These are phyloP conservation scores for Phlogophora meticulosa DNA, from an alignment of 2,888 invertebrate genomes.

Conservation along the genomic window DNA sequence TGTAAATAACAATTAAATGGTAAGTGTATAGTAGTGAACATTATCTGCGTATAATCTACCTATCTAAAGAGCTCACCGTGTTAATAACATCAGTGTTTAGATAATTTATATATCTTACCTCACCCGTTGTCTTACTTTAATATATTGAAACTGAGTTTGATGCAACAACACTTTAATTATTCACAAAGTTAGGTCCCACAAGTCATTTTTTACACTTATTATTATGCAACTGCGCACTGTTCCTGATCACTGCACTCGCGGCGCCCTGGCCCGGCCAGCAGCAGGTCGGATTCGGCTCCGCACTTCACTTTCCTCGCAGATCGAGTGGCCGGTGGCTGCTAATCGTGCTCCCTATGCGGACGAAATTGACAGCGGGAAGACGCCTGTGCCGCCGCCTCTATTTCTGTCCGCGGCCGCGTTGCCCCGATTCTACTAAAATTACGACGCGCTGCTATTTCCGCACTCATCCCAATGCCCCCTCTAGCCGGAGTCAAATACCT, in stretches of 20 bases:
- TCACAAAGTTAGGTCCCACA: slow-evolving; percentile 67
- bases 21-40: slow-evolving; percentile 28
- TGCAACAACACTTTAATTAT: slow-evolving; percentile 42
- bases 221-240: slow-evolving; percentile 79
- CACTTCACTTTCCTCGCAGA: slow-evolving; percentile 57
- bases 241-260: slow-evolving; percentile 77
- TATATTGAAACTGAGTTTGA: slow-evolving; percentile 27
- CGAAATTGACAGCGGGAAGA: slow-evolving; percentile 88
- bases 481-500: slow-evolving; percentile 80
- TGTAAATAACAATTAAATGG: slow-evolving; percentile 61
- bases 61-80: background rate
- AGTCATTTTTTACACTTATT: slow-evolving; percentile 56
- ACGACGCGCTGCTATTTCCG: slow-evolving; percentile 90
- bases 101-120: slow-evolving; percentile 48
- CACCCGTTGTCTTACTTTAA: slow-evolving; percentile 6
- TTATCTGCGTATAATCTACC: background rate
- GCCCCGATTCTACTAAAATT: slow-evolving; percentile 91
- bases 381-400: slow-evolving; percentile 87
- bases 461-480: slow-evolving; percentile 85
- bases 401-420: slow-evolving; percentile 90
- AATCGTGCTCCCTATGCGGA: slow-evolving; percentile 89
- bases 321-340: slow-evolving; percentile 73
- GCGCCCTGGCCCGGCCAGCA: slow-evolving; percentile 56
- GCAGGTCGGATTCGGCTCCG: slow-evolving; percentile 51
- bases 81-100: slow-evolving; percentile 16